These are phyloP conservation scores for Hirundo rustica DNA, from an alignment of 2,797 vertebrate genomes.

Conservation along the genomic window DNA sequence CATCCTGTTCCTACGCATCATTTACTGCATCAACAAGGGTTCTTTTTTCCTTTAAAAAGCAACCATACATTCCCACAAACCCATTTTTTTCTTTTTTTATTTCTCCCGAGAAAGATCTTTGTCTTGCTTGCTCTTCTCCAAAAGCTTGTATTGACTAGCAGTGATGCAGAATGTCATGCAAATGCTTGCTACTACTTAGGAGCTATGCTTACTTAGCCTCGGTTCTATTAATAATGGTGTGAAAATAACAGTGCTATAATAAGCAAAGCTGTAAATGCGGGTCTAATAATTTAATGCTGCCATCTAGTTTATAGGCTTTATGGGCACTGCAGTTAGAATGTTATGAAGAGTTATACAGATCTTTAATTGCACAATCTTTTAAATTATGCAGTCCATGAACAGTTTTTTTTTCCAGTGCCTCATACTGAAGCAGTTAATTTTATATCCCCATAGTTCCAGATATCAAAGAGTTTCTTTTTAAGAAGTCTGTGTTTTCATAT, in stretches of 20 bases:
- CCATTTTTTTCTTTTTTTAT: neutral
- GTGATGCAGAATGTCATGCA: neutral
- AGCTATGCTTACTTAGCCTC: neutral
- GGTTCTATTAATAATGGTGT: neutral
- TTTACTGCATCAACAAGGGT: neutral
- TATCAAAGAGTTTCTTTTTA: conserved; percentile 23
- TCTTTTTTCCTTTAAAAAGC: neutral
- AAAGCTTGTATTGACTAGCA: neutral
- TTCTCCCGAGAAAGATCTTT: neutral
- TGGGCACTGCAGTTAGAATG: conserved; percentile 5
- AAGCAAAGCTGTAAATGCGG: neutral
- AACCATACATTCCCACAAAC: neutral
- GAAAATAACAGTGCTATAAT: neutral
- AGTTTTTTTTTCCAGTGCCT: neutral
- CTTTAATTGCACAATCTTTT: conserved; percentile 43
- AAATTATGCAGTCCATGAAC: conserved; percentile 28
- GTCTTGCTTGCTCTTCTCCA: neutral
- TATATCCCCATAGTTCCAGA: neutral
- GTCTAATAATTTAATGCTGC: conserved; percentile 18
- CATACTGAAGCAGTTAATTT: conserved; percentile 24
- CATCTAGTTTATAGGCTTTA: conserved; percentile 36
- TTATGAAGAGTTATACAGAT: conserved; percentile 35
- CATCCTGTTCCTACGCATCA: neutral
- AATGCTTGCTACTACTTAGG: neutral
- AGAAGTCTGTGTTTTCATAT: neutral